Evolutionary conservation across 35 echinoderm and acorn worm genomes (phyloP).

Genomic region (Acanthaster planci): DNA sequence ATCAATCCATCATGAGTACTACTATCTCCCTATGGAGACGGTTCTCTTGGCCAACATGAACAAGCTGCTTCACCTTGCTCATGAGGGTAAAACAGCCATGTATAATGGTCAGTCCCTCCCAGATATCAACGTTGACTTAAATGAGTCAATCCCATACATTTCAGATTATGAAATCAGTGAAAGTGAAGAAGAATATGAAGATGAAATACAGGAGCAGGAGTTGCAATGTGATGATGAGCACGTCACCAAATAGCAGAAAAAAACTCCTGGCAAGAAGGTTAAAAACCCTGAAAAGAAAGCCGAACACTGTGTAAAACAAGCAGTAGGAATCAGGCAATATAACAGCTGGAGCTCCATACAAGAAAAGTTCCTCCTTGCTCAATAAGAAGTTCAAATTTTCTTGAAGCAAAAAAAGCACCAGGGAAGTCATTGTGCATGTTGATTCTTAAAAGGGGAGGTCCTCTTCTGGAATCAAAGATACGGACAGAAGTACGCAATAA

Average conservation of each 20-base stretch:
- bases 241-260: too few relatives aligned
- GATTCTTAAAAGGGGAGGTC: background rate
- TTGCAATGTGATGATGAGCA: too few relatives aligned
- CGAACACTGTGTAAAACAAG: background rate
- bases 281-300: background rate
- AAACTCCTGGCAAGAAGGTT: background rate
- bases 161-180: background rate
- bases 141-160: background rate
- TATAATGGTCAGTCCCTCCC: background rate
- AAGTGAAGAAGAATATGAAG: background rate
- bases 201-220: background rate
- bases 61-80: background rate
- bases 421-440: background rate
- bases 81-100: background rate
- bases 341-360: background rate
- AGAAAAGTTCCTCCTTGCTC: background rate
- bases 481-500: background rate
- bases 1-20: constrained; percentile 52
- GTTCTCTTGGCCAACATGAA: constrained; percentile 57
- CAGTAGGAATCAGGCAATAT: background rate
- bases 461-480: background rate
- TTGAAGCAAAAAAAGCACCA: background rate
- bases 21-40: constrained; percentile 51
- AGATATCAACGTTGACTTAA: background rate
- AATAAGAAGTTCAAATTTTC: background rate